These are phyloP conservation scores for Nasonia vitripennis DNA, from an alignment of 1,140 invertebrate genomes.

Conservation along the genomic window DNA sequence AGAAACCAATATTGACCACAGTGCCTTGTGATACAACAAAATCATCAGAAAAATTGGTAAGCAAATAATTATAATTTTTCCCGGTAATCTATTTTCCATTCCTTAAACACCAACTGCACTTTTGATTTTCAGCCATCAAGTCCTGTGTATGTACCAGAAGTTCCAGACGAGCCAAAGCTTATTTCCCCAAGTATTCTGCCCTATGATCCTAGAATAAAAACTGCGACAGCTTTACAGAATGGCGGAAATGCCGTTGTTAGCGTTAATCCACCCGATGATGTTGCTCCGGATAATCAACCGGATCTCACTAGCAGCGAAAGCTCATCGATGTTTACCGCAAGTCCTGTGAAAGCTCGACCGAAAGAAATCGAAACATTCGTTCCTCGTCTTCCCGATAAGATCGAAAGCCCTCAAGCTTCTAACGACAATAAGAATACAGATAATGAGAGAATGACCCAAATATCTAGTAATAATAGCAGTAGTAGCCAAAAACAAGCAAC, in stretches of 20 bases:
- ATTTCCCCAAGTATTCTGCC: not conserved
- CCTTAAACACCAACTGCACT: not conserved
- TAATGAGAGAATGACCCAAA: constrained; percentile 41
- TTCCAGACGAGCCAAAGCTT: not conserved
- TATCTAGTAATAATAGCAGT: constrained; percentile 47
- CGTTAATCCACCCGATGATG: not conserved
- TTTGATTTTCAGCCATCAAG: not conserved
- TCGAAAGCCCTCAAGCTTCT: not conserved
- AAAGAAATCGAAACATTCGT: not conserved
- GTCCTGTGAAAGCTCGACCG: constrained; percentile 31
- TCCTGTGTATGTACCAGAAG: not conserved
- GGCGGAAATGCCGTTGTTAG: not conserved
- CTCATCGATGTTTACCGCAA: constrained; percentile 23
- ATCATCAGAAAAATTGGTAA: constrained; percentile 34
- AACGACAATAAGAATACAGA: constrained; percentile 48
- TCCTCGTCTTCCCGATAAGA: not conserved
- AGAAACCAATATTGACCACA: constrained; percentile 29
- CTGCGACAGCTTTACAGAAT: constrained; percentile 23
- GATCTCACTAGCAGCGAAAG: not conserved
- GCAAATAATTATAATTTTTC: not conserved
- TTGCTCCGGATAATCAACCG: not conserved
- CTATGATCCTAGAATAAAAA: constrained; percentile 13
- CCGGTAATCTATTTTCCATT: not conserved
- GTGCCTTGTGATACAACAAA: constrained; percentile 39
- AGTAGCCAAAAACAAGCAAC: constrained; percentile 17